Evolutionary conservation across 2,113 vertebrate genomes (phyloP).

Genomic region (Vidua macroura): DNA sequence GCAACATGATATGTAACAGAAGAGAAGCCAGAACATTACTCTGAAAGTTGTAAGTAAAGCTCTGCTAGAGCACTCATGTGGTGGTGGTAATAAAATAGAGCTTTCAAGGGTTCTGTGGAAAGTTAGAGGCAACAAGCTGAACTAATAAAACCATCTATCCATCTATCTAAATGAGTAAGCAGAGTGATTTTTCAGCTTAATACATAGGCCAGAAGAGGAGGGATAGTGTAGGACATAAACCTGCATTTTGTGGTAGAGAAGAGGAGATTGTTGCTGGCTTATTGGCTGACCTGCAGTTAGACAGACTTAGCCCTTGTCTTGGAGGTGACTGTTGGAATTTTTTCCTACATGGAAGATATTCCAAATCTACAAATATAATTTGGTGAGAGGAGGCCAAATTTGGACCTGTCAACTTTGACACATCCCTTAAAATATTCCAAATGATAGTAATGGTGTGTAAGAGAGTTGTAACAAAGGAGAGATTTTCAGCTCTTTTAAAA

Average conservation of each 20-base stretch:
- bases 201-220: neutral
- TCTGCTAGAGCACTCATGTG: neutral
- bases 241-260: neutral
- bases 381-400: slow-evolving; percentile 73
- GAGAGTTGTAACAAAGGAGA: slow-evolving; percentile 69
- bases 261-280: neutral
- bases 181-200: neutral
- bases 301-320: slow-evolving; percentile 24
- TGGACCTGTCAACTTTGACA: slow-evolving; percentile 75
- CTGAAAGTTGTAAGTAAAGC: neutral
- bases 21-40: neutral
- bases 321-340: slow-evolving; percentile 42
- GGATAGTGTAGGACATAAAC: neutral
- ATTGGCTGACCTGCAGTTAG: neutral
- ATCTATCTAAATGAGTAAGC: neutral
- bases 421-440: slow-evolving; percentile 67
- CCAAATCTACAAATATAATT: slow-evolving; percentile 69
- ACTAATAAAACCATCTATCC: neutral
- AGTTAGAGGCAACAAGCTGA: neutral
- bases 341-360: slow-evolving; percentile 32
- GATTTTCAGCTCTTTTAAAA: slow-evolving; percentile 74
- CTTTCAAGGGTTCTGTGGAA: neutral
- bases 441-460: slow-evolving; percentile 72
- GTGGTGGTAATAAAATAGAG: neutral
- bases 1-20: neutral